Percentiles rank a stretch among this genome's conserved stretches.
Conservation (phyloP, 2,888 invertebrate species). For the Patella depressa region DNA sequence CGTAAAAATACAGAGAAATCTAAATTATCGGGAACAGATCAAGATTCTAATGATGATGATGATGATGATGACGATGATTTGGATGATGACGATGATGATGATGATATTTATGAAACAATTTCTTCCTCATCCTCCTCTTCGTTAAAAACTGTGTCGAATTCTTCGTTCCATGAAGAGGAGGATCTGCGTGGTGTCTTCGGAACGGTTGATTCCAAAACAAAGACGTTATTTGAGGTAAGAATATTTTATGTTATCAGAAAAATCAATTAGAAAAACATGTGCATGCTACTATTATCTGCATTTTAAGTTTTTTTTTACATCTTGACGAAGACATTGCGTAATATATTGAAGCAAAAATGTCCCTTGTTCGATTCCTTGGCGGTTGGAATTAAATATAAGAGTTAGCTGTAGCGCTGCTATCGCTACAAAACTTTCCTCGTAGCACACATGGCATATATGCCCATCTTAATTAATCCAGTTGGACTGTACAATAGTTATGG, state of each 20-base stretch:
- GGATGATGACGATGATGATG: constrained; percentile 28
- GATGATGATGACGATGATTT: constrained; percentile 4
- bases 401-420: no score
- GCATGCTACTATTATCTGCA: no score
- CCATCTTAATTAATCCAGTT: no score
- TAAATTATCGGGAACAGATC: background rate
- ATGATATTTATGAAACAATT: constrained; percentile 40
- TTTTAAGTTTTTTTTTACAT: no score
- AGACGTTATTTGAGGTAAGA: constrained; percentile 55
- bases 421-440: no score
- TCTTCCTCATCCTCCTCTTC: constrained; percentile 23
- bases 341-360: no score
- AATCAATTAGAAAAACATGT: background rate
- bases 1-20: background rate
- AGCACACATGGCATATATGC: no score
- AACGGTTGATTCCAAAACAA: constrained; percentile 58
- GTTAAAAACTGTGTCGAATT: constrained; percentile 21
- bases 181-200: constrained; percentile 38
- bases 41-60: background rate
- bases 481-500: no score
- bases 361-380: no score
- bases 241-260: background rate
- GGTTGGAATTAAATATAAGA: no score
- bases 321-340: no score
- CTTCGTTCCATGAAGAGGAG: constrained; percentile 31